These are phyloP conservation scores for Sinosuthora webbiana DNA, from an alignment of 2,113 vertebrate genomes.

Conservation along the genomic window DNA sequence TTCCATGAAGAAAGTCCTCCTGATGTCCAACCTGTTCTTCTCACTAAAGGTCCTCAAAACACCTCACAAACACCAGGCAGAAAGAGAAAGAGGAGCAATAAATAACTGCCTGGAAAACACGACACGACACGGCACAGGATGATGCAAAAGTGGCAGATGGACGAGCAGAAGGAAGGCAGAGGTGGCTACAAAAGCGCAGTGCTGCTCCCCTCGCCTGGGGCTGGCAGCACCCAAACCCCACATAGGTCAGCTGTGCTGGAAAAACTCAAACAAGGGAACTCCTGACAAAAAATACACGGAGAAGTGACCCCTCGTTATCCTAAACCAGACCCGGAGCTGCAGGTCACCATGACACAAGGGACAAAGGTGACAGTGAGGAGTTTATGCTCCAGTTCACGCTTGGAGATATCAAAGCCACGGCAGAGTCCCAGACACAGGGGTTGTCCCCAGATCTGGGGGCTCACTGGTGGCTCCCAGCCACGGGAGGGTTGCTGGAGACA, in stretches of 20 bases:
- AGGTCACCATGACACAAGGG: background rate
- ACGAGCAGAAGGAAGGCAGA: constrained; percentile 4
- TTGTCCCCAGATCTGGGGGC: background rate
- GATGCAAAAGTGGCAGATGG: background rate
- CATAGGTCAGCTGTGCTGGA: background rate
- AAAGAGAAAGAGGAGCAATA: background rate
- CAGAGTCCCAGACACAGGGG: accelerated
- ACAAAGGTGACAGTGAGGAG: constrained; percentile 5
- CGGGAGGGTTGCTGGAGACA: background rate
- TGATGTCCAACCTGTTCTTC: background rate
- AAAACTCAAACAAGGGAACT: background rate
- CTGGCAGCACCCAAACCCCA: background rate
- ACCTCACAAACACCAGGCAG: background rate
- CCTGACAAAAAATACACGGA: background rate
- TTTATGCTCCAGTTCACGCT: background rate
- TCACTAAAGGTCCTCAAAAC: background rate
- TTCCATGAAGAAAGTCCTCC: background rate
- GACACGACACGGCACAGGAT: background rate
- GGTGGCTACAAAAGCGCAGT: background rate
- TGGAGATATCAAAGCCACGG: accelerated
- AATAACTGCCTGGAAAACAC: background rate
- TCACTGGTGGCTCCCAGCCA: background rate
- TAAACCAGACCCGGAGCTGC: background rate
- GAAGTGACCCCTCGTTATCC: background rate
- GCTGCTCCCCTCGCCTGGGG: background rate